Evolutionary conservation across 2,113 vertebrate genomes (phyloP), one percentile per base, ranked within the genome.

Genomic region (Lipophrys pholis): DNA sequence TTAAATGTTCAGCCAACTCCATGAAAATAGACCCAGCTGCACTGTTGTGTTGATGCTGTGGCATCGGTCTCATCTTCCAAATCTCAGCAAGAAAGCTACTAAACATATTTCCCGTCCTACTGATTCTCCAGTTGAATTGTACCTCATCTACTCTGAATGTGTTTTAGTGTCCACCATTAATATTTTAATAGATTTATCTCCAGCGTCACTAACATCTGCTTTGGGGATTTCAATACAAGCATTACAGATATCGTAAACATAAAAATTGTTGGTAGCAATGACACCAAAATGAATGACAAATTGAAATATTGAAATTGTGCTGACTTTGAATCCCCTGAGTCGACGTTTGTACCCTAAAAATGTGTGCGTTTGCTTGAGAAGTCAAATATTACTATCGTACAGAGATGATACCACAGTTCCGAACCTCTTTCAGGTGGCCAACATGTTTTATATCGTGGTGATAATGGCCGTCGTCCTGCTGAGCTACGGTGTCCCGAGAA

Each of bases 381-480:
- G 11, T 43, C 3, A 16, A 15, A 9, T 71, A 42, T 50, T 43
- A 15, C 42, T 69, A 40, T 3, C 35, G 8, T 4, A 30, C 21
- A 30, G 21, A 30, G 21, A 30, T 4, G 21, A 30, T 30, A 2
- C 21, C 11, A 36, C 1, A 17, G 17, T 62, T 11, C 63, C 49
- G 9, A 11, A 1, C 87, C 1, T 80, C n/a, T 84, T 88, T n/a
- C 61, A 99, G 98, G 98, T 99, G 86, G 96, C 98, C 86, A 99
- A 99, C 92, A 99, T 99, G 98, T 99, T 99, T 91, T 99, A 99
- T 91, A 99, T 99, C 73, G 98, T 99, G 87, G 96, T 99, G 74
- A 99, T 99, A 82, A 99, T 99, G 98, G 94, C 94, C 1, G 94
- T 99, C 42, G 98, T 99, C 21, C 93, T 99, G 21, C 93, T 99